Evolutionary conservation across 35 echinoderm and acorn worm species (phyloP), one percentile per base, ranked within the genome.

Genomic region (Ophiothrix spiculata): DNA sequence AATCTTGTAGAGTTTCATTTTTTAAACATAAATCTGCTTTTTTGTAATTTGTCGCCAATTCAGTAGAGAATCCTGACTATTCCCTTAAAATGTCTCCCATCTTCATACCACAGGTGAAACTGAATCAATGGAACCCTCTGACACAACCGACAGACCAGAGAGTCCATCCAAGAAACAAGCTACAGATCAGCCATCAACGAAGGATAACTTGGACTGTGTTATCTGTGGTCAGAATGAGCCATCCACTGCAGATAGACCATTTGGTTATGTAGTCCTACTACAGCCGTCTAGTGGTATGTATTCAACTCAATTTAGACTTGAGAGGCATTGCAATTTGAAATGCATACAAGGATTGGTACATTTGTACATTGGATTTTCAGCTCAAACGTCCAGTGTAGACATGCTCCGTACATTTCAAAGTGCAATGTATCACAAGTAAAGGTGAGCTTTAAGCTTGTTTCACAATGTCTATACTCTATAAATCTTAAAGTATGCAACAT

Each of bases 171-270:
- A 69, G 60, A 69, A 69, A 28, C 60, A 69, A 46, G 80, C 77
- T 34, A 31, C 38, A 31, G 77, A 37, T 21, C 14, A 56, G 14
- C 63, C 25, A 16, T 28, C 46, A 8, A 10, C 39, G 0, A 64
- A 28, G 16, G 77, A 81, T 29, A 56, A 92, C 56, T 88, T 91
- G 81, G 95, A 97, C 41, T 97, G 95, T 89, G 95, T 97, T 1
- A 97, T 97, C 36, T 97, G 95, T 91, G 88, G 91, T 25, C 95
- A 97, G 41, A 80, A 78, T 37, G 75, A 75, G 21, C 95, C 88
- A 31, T 87, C 85, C 38, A 81, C 85, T 0, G 49, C 0, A 0
- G 81, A 91, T 23, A 64, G 56, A 38, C 81, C 95, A 21, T 40
- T 91, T 37, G 84, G 91, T 25, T 54, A 49, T 78, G 91, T 97